Base-by-base conservation (phyloP, 2,113 vertebrate species). In the Podilymbus podiceps region DNA sequence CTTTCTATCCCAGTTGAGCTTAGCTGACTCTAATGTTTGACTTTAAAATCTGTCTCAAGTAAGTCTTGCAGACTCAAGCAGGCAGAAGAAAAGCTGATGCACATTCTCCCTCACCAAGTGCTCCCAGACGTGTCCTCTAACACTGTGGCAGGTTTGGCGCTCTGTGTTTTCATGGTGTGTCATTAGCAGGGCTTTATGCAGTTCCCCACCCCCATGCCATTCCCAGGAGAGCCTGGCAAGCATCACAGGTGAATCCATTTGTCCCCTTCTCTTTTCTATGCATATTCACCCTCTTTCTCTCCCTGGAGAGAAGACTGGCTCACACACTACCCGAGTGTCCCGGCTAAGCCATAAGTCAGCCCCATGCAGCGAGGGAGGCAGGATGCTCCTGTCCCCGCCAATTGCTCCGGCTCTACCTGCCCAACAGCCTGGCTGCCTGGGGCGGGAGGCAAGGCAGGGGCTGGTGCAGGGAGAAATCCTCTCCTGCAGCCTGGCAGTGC, bases 261-360 rank as follows among this genome's bases (percentile, higher is more conserved):
- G 5, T 38, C 31, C 30, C 23, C 4, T 55, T 59, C 73, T 42
- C 56, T 46, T 5, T 19, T 81, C 46, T 3, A 17, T 23, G 5
- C 5, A 2, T 22, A 0, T 59, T 53, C 12, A 66, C 33, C 38
- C n/a, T 74, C 42, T 50, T 35, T 35, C 33, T 73, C 20, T 50
- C 42, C 33, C 77, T 13, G 21, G n/a, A 6, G 18, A 53, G 47
- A 24, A 2, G 28, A 6, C 20, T 14, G 44, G 12, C 9, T 69
- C 33, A 14, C 0, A 1, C 6, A 10, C 31, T 63, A n/a, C 44
- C 47, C 1, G 0, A 25, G 62, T 5, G 31, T 33, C 1, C 0
- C 9, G 42, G 35, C 21, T 21, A 0, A 44, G 47, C 3, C 11
- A 2, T 38, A 31, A 23, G 35, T 46, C 31, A 27, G 58, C 28